These are phyloP conservation scores for Notodonta ziczac DNA, from an alignment of 2,888 invertebrate genomes.

Conservation along the genomic window DNA sequence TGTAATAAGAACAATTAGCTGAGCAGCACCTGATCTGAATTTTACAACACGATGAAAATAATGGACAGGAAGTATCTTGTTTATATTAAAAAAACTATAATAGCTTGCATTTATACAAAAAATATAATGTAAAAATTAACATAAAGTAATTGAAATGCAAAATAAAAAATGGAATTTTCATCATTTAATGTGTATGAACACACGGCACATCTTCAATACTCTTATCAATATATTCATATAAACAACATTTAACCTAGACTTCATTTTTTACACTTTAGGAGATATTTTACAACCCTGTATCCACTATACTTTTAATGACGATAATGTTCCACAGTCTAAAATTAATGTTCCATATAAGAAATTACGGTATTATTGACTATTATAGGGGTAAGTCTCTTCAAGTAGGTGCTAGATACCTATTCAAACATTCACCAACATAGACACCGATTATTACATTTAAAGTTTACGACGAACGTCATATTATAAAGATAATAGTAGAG, in stretches of 20 bases:
- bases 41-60: conserved; percentile 19
- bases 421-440: conserved; percentile 32
- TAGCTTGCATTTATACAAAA: conserved; percentile 63
- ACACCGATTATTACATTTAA: conserved; percentile 23
- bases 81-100: conserved; percentile 40
- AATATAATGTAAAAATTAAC: conserved; percentile 52
- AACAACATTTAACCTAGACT: conserved; percentile 78
- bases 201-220: conserved; percentile 65
- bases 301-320: conserved; percentile 81
- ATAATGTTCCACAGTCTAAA: conserved; percentile 63
- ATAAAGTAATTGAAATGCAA: conserved; percentile 68
- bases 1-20: conserved; percentile 10
- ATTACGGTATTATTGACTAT: conserved; percentile 35
- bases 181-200: conserved; percentile 70
- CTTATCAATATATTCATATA: conserved; percentile 80
- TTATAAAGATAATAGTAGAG: conserved; percentile 23
- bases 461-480: conserved; percentile 34
- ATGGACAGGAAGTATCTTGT: conserved; percentile 17
- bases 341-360: conserved; percentile 51
- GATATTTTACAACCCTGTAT: conserved; percentile 85
- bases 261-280: conserved; percentile 77
- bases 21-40: conserved; percentile 30
- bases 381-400: conserved; percentile 43
- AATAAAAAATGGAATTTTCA: conserved; percentile 71
- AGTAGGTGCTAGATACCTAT: conserved; percentile 40